Base-by-base conservation (phyloP, 1,140 invertebrate species). In the Coboldia fuscipes region DNA sequence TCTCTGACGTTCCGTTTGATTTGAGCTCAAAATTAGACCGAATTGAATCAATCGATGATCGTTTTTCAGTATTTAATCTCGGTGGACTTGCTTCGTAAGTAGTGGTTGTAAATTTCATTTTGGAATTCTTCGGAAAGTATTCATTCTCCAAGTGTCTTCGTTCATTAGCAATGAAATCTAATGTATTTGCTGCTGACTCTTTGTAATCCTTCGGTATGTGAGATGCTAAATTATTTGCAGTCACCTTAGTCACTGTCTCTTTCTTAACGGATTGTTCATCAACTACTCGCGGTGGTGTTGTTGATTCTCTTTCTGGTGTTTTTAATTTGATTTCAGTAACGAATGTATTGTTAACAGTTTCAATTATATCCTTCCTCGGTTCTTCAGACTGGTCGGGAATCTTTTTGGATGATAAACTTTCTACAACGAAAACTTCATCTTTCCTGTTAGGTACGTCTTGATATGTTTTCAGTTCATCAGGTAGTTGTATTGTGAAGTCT, bases 101-200 rank as follows among this genome's bases (percentile, higher is more conserved):
- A 1, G 66, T 60, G 14, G 66, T 68, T 19, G 60, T 56, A 45
- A 68, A 68, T 46, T 64, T 59, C 36, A 68, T 68, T 33, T 63
- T 60, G 33, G 58, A 58, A 46, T 61, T 62, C 39, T 58, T 48
- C 26, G 58, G 60, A 37, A 62, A 36, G 42, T 47, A 45, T 26
- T 62, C 57, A 39, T 51, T 56, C 4, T 52, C 54, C 6, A 57
- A 54, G 36, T 54, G 52, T 32, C 52, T 48, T 30, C 54, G 45
- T 45, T 62, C 58, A 44, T 60, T 59, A 38, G 45, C 44, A 16
- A 62, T 57, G 26, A 62, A 61, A 36, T 60, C 56, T 41, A 56
- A 51, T 19, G 22, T 24, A 5, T 14, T 16, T 33, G 23, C n/a
- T 33, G 22, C 17, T 16, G 23, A 19, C 6, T 34, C 27, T 34